Base-by-base conservation (phyloP, 2,113 vertebrate genomes). In the Mus musculus region DNA sequence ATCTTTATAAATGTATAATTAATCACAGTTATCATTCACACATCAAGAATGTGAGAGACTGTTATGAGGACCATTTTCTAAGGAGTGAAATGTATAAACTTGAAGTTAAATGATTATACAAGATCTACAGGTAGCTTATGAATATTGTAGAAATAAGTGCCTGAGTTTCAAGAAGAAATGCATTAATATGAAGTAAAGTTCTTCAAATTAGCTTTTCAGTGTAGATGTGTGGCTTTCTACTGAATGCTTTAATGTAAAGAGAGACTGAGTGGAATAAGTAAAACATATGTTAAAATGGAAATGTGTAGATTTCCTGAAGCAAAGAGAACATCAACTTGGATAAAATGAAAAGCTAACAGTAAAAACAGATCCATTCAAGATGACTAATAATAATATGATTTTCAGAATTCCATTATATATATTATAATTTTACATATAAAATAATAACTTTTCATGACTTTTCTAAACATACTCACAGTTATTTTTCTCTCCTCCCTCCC, bases 1-100 rank as follows among this genome's bases (percentile, higher is more conserved):
- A 67, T 67, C 26, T 80, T 88, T 93, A 11, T 91, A 78, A 93
- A 73, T 89, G 30, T 42, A 86, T 91, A 93, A 93, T 56, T 69
- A 71, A 71, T 39, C 59, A 36, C 24, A 89, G 61, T 93, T 93
- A 63, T 20, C 65, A 91, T 75, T 87, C 39, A 61, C 4, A 81
- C 12, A 86, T 89, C 12, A 95, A 78, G 22, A 71, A 52, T 0
- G 20, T 33, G 30, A 11, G 52, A 87, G 4, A 92, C 9, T n/a
- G 33, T 87, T 67, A 17, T 72, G 54, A 82, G 22, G 65, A 1
- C 3, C 3, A 76, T n/a, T 28, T 14, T 8, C 59, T 89, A 52
- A 94, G 69, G 39, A 93, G 33, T 26, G 54, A 76, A 82, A 24
- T 88, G 8, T 54, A 89, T 49, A 92, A 69, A 81, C 9, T 39